Percentiles rank a stretch among this genome's conserved stretches.
Evolutionary conservation across 64 coral and sea anemone genomes (phyloP).

Genomic region (Astreopora myriophthalma): DNA sequence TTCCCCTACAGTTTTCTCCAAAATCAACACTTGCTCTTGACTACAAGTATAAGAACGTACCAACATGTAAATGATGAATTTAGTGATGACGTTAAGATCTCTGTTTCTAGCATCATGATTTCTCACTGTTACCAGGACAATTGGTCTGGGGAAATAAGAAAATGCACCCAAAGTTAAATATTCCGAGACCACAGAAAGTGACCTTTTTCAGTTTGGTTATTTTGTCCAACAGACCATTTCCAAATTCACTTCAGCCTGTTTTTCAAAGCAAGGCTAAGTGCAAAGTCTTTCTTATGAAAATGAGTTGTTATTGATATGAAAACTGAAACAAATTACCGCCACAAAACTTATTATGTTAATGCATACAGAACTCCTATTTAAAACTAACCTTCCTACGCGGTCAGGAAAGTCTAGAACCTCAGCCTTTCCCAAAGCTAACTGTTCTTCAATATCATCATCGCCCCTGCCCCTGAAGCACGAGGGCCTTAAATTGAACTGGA

Average conservation of each 20-base stretch:
- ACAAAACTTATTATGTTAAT: too few relatives aligned
- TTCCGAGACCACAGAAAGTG: too few relatives aligned
- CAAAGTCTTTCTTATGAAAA: too few relatives aligned
- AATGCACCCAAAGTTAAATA: neutral
- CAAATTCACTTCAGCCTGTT: too few relatives aligned
- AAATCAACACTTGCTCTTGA: neutral
- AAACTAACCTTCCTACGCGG: conserved; percentile 67
- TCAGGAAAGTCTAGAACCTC: conserved; percentile 79
- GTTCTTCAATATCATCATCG: conserved; percentile 83
- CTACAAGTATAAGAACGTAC: conserved; percentile 27
- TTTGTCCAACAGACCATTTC: too few relatives aligned
- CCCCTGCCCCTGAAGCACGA: conserved; percentile 67
- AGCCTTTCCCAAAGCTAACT: conserved; percentile 81
- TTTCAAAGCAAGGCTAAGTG: too few relatives aligned
- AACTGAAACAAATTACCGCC: too few relatives aligned
- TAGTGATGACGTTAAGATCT: conserved; percentile 88
- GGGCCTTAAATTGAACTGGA: too few relatives aligned
- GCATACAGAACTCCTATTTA: neutral
- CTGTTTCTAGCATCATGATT: conserved; percentile 89
- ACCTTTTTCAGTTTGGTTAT: too few relatives aligned
- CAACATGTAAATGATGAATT: conserved; percentile 94
- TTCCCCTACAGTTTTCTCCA: too few relatives aligned
- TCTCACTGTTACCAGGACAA: conserved; percentile 83
- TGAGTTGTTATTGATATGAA: too few relatives aligned
- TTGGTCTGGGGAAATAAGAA: conserved; percentile 62